phyloP scores from a whole-genome alignment of 2,797 vertebrate genomes.

The Sus cebifrons region DNA sequence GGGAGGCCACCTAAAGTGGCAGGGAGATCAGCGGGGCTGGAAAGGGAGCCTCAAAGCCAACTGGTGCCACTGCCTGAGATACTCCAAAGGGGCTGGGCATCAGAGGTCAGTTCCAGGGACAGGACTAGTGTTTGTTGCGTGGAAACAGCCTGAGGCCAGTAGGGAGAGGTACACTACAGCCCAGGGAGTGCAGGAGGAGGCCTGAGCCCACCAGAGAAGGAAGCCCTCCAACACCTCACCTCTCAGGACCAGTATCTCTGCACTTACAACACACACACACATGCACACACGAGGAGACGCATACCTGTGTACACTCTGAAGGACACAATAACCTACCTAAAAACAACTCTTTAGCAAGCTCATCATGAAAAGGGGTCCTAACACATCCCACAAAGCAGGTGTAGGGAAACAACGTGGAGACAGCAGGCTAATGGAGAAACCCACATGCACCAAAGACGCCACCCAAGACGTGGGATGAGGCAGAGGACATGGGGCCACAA shows the following conservation, averaged over 20 bases:
- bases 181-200: too few species aligned
- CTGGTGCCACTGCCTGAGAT: too few species aligned
- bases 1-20: too few species aligned
- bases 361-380: not conserved
- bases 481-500: not conserved
- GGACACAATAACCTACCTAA: conserved; percentile 10
- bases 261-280: not conserved
- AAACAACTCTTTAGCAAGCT: not conserved
- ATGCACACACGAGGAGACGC: not conserved
- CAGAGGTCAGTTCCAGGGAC: too few species aligned
- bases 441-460: not conserved
- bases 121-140: too few species aligned
- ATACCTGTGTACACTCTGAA: not conserved
- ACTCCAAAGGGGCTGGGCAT: too few species aligned
- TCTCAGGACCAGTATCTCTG: not conserved
- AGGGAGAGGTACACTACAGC: too few species aligned
- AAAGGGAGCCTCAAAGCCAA: too few species aligned
- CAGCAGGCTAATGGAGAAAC: too few species aligned
- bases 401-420: not conserved
- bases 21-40: too few species aligned
- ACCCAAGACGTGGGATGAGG: not conserved
- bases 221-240: not conserved
- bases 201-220: too few species aligned
- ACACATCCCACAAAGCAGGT: not conserved
- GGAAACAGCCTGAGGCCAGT: too few species aligned